Percentiles rank a stretch among this genome's conserved stretches.
Conservation (phyloP, 2,888 invertebrate species). For the Sinohyriopsis cumingii region DNA sequence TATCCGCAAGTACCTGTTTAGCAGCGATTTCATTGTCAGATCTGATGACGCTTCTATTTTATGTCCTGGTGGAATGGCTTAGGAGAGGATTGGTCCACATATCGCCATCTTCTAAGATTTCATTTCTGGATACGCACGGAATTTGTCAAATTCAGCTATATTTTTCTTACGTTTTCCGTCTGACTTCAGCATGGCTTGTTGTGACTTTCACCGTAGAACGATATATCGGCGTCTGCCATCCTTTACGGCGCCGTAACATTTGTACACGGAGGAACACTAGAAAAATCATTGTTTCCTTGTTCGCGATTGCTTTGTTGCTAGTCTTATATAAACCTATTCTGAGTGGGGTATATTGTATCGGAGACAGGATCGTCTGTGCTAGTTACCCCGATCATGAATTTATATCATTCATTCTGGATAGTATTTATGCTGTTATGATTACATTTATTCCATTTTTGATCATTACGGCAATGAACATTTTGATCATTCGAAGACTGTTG, state of each 20-base stretch:
- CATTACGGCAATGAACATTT: slow-evolving; percentile 55
- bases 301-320: slow-evolving; percentile 42
- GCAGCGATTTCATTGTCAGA: slow-evolving; percentile 85
- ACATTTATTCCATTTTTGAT: slow-evolving; percentile 58
- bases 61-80: slow-evolving; percentile 67
- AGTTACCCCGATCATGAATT: slow-evolving; percentile 34
- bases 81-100: slow-evolving; percentile 50
- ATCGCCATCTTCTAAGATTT: slow-evolving; percentile 21
- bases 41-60: slow-evolving; percentile 80
- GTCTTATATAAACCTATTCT: slow-evolving; percentile 63
- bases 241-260: slow-evolving; percentile 55
- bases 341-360: slow-evolving; percentile 44
- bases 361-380: slow-evolving; percentile 37
- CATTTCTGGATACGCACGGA: slow-evolving; percentile 45
- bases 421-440: slow-evolving; percentile 52
- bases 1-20: slow-evolving; percentile 85
- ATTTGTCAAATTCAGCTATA: slow-evolving; percentile 81
- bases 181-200: slow-evolving; percentile 67
- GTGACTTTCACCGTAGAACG: slow-evolving; percentile 67
- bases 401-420: slow-evolving; percentile 57
- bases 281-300: slow-evolving; percentile 47
- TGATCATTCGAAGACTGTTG: slow-evolving; percentile 51
- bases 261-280: slow-evolving; percentile 50
- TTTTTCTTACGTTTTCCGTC: slow-evolving; percentile 73
- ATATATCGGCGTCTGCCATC: slow-evolving; percentile 67